Evolutionary conservation across 2,888 invertebrate genomes (phyloP).

Genomic region (Lepas anatifera): DNA sequence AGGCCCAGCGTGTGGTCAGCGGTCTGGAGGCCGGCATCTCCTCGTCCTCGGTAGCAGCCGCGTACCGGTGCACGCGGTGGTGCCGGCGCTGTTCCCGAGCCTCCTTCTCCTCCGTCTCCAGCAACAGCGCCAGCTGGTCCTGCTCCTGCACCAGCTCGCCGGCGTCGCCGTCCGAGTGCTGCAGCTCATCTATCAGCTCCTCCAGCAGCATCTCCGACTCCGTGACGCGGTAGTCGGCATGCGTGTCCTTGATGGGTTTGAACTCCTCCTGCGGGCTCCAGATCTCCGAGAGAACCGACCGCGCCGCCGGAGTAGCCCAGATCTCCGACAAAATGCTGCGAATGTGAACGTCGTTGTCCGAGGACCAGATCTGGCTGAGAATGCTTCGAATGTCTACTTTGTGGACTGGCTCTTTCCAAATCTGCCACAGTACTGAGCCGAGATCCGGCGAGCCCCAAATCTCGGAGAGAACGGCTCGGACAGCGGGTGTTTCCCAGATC

Average conservation of each 20-base stretch:
- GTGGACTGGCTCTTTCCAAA: neutral
- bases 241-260: neutral
- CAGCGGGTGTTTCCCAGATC: neutral
- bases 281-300: constrained; percentile 1
- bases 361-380: neutral
- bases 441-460: neutral
- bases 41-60: neutral
- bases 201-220: constrained; percentile 7
- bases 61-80: neutral
- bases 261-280: neutral
- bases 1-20: constrained; percentile 45
- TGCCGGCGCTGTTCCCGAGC: neutral
- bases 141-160: too few relatives aligned
- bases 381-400: neutral
- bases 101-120: neutral
- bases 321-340: neutral
- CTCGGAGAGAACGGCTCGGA: neutral
- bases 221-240: constrained; percentile 3
- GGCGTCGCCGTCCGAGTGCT: neutral
- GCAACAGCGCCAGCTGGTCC: neutral
- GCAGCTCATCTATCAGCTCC: constrained; percentile 4
- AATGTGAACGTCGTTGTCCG: neutral
- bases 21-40: neutral
- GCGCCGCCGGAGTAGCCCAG: neutral
- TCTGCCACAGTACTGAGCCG: neutral